A percentile compares a stretch with the other conserved stretches of the same genome.
Conservation (phyloP, 2,888 invertebrate genomes). For the Drosophila falleni region DNA sequence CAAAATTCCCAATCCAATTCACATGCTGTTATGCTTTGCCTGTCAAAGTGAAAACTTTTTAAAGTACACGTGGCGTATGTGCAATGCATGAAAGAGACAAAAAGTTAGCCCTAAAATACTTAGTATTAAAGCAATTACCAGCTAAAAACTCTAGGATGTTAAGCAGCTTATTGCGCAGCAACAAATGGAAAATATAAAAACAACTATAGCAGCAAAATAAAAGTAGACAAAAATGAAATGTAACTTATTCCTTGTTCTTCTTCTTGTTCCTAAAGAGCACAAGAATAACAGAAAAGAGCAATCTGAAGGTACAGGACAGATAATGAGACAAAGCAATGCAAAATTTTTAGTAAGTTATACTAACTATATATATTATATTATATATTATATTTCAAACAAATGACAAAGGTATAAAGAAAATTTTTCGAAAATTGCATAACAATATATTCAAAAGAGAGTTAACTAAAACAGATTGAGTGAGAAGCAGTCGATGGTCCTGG, state of each 20-base stretch:
- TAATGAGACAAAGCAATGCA: too few relatives aligned
- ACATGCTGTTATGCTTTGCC: constrained; percentile 34
- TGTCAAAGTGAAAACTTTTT: constrained; percentile 48
- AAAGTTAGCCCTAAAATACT: not conserved
- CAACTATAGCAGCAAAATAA: too few relatives aligned
- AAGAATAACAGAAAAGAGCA: not conserved
- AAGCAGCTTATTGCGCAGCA: constrained; percentile 28
- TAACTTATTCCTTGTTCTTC: too few relatives aligned
- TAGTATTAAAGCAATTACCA: constrained; percentile 8
- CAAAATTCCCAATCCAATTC: constrained; percentile 45
- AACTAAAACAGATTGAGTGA: not conserved
- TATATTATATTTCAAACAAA: too few relatives aligned
- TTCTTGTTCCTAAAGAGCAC: not conserved
- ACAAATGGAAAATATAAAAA: not conserved
- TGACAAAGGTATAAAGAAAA: not conserved
- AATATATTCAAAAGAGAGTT: not conserved
- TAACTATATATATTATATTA: too few relatives aligned
- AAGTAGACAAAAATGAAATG: not conserved
- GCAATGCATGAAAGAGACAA: constrained; percentile 30
- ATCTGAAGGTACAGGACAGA: not conserved
- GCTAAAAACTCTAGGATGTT: constrained; percentile 7
- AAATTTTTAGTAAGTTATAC: too few relatives aligned
- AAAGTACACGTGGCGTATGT: constrained; percentile 53
- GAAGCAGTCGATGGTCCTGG: not conserved
- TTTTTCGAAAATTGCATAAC: not conserved